A percentile compares a stretch with the other conserved stretches of the same genome.
Conservation (phyloP, 2,888 invertebrate species). For the Dexiosoma caninum region DNA sequence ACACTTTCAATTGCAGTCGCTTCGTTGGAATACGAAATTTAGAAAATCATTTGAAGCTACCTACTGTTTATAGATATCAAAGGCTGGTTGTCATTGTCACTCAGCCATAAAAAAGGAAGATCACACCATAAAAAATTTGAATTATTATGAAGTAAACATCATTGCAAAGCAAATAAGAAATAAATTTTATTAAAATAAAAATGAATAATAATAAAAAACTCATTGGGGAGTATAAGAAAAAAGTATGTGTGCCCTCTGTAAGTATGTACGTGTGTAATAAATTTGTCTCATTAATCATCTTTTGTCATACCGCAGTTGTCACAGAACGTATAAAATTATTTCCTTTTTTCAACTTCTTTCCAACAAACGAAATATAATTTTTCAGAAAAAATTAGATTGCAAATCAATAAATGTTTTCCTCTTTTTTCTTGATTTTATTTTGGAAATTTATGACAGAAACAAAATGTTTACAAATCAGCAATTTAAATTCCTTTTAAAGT, state of each 20-base stretch:
- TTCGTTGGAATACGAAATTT: constrained; percentile 1
- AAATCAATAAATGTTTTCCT: neutral
- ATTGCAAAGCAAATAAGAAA: neutral
- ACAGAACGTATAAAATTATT: constrained; percentile 5
- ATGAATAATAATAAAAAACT: neutral
- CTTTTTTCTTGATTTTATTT: too few relatives aligned
- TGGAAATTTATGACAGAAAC: constrained; percentile 27
- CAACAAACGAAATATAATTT: neutral
- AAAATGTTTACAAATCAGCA: constrained; percentile 32
- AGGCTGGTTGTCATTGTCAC: constrained; percentile 57
- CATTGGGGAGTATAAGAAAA: neutral
- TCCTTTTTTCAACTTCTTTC: neutral
- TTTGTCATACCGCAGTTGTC: constrained; percentile 54
- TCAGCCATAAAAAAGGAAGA: constrained; percentile 23
- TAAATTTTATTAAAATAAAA: constrained; percentile 7
- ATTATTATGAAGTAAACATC: constrained; percentile 5
- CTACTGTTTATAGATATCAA: constrained; percentile 45
- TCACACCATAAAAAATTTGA: neutral
- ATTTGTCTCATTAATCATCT: constrained; percentile 75
- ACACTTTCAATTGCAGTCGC: constrained; percentile 42
- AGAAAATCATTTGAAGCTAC: constrained; percentile 37
- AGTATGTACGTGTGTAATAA: constrained; percentile 67
- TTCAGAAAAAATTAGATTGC: neutral
- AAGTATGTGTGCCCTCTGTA: too few relatives aligned
- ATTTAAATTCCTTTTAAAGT: too few relatives aligned